These are phyloP conservation scores for Subacronicta megacephala DNA, from an alignment of 2,888 invertebrate species.

Conservation along the genomic window DNA sequence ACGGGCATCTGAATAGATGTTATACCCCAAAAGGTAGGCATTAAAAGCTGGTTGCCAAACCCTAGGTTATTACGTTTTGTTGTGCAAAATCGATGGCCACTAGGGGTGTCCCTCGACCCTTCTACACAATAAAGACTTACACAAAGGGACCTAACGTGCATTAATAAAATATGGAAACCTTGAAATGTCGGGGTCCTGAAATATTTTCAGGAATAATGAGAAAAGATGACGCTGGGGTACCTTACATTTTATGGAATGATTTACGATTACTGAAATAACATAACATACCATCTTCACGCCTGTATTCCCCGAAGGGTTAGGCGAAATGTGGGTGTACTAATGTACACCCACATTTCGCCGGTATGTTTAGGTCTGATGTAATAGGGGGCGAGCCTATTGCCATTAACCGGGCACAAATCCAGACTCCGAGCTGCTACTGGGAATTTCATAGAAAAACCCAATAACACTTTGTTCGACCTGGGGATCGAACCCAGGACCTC, in stretches of 20 bases:
- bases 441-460: too few species aligned
- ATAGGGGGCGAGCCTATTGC: too few species aligned
- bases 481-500: too few species aligned
- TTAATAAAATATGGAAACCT: background rate
- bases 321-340: too few species aligned
- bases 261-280: background rate
- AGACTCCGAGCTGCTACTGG: too few species aligned
- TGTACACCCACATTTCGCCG: too few species aligned
- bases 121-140: conserved; percentile 22
- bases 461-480: too few species aligned
- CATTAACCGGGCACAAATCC: too few species aligned
- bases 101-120: conserved; percentile 37
- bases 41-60: conserved; percentile 15
- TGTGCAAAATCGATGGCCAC: conserved; percentile 43
- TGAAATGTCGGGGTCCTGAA: conserved; percentile 16
- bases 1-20: conserved; percentile 7
- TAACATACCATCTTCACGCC: too few species aligned
- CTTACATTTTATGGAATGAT: background rate
- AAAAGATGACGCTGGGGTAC: background rate
- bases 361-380: too few species aligned
- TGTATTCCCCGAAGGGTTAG: too few species aligned
- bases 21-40: background rate
- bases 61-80: conserved; percentile 38
- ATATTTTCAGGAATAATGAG: background rate
- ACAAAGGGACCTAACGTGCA: conserved; percentile 18